phyloP scores from a whole-genome alignment of 1,140 invertebrate genomes.

The Hyles vespertilio region DNA sequence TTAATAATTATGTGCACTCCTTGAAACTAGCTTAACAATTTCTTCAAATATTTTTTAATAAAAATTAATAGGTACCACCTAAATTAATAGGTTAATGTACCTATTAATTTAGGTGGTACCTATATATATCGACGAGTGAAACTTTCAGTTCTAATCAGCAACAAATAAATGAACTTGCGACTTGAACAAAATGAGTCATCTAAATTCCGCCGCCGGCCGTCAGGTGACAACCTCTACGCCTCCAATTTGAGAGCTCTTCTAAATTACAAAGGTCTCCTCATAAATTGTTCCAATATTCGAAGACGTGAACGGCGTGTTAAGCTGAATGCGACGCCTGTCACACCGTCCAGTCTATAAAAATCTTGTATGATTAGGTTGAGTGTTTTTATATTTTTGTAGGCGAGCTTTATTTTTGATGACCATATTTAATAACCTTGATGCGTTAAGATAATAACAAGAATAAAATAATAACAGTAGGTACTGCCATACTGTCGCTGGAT shows the following conservation, averaged over 20 bases:
- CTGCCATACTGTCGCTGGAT: too few relatives aligned
- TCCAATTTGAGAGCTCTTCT: constrained; percentile 61
- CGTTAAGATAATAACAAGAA: too few relatives aligned
- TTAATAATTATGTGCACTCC: too few relatives aligned
- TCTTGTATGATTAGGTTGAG: background rate
- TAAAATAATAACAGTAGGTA: too few relatives aligned
- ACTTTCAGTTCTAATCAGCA: background rate
- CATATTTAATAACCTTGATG: background rate
- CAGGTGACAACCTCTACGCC: constrained; percentile 57
- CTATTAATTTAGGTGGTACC: too few relatives aligned
- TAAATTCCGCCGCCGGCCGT: constrained; percentile 41
- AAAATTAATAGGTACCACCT: too few relatives aligned
- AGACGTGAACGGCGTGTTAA: constrained; percentile 57
- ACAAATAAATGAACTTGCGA: background rate
- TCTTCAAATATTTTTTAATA: too few relatives aligned
- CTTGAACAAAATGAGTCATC: constrained; percentile 34
- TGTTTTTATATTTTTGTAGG: constrained; percentile 2
- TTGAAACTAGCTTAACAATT: too few relatives aligned
- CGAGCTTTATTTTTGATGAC: too few relatives aligned
- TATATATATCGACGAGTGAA: background rate
- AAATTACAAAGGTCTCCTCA: constrained; percentile 66
- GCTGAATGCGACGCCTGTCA: constrained; percentile 37
- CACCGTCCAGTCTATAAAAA: constrained; percentile 24
- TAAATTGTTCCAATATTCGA: constrained; percentile 69
- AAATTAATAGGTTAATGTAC: too few relatives aligned